Conservation (phyloP, 2,113 vertebrate genomes). For the Mustelus asterias region DNA sequence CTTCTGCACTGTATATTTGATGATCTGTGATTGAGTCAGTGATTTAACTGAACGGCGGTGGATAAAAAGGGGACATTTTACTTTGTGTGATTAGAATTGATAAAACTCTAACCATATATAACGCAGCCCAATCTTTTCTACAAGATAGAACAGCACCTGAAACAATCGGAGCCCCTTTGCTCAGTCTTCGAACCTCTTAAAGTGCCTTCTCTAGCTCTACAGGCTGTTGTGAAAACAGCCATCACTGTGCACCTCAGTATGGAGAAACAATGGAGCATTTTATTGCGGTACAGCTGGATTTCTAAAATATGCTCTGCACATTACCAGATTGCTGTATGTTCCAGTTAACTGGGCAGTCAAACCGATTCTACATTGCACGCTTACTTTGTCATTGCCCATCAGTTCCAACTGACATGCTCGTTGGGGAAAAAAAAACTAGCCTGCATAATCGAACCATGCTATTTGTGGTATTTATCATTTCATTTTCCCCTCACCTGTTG, state of each 20-base stretch:
- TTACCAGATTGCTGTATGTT: conserved; percentile 28
- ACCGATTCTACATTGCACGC: neutral
- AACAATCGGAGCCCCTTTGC: neutral
- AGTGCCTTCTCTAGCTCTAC: neutral
- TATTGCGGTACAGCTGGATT: neutral
- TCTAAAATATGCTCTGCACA: neutral
- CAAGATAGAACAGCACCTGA: neutral
- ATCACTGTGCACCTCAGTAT: neutral
- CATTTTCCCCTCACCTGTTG: conserved; percentile 15
- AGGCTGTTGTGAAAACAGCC: neutral
- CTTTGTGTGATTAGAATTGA: neutral
- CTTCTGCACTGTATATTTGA: too few relatives aligned
- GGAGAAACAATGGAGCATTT: conserved; percentile 8
- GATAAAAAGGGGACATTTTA: neutral
- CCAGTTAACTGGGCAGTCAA: conserved; percentile 14
- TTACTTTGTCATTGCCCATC: conserved; percentile 28
- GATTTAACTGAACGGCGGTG: neutral
- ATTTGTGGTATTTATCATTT: conserved; percentile 28
- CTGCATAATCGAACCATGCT: neutral
- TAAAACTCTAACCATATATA: neutral
- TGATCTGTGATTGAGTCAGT: neutral
- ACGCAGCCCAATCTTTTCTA: neutral
- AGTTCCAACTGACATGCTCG: conserved; percentile 13
- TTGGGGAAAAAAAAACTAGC: conserved; percentile 16
- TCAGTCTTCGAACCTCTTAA: neutral